Percentiles rank a stretch among this genome's conserved stretches.
Evolutionary conservation across 2,797 vertebrate genomes (phyloP).

Genomic region (Eremophila alpestris): DNA sequence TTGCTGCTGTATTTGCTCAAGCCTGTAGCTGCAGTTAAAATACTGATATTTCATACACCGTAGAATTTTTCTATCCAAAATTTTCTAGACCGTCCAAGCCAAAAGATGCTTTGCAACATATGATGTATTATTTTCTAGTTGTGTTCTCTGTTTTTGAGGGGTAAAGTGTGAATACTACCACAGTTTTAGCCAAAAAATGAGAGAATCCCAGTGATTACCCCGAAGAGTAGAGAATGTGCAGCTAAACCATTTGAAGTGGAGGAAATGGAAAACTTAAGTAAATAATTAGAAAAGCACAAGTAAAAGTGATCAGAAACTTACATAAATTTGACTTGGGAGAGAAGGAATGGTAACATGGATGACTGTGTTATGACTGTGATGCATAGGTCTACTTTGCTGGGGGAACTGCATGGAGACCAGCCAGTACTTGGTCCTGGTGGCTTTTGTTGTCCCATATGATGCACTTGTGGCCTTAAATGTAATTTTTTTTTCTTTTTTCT

Average conservation of each 20-base stretch:
- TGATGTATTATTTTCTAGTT: not conserved
- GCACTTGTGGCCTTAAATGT: not conserved
- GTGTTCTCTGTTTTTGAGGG: not conserved
- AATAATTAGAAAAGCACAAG: not conserved
- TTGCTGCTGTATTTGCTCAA: not conserved
- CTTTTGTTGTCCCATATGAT: not conserved
- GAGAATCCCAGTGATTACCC: not conserved
- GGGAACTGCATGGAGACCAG: not conserved
- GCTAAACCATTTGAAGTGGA: not conserved
- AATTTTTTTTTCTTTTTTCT: not conserved
- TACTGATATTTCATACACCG: not conserved
- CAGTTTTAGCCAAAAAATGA: not conserved
- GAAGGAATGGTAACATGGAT: not conserved
- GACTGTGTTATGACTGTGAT: not conserved
- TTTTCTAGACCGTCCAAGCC: not conserved
- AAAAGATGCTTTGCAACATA: not conserved
- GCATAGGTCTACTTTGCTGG: not conserved
- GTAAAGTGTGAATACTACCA: not conserved
- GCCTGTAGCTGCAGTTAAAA: not conserved
- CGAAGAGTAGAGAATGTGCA: not conserved
- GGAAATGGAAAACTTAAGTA: not conserved
- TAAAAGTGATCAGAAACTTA: not conserved
- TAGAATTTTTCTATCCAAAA: not conserved
- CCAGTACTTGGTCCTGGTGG: not conserved
- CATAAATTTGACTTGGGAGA: not conserved